Conservation (phyloP, 2,797 vertebrate species). For the Dermochelys coriacea region DNA sequence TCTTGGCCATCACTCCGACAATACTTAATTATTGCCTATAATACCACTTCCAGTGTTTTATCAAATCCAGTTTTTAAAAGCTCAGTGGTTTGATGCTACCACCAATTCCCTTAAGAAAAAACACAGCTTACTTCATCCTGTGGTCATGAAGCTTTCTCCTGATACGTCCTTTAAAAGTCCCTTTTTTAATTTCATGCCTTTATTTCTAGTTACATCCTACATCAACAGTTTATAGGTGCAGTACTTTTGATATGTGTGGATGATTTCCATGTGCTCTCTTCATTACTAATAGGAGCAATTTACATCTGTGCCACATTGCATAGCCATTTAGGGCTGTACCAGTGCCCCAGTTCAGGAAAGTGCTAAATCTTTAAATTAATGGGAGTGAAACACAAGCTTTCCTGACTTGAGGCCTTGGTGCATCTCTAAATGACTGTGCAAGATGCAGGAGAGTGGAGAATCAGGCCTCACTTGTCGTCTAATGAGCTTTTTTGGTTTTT, state of each 20-base stretch:
- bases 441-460: neutral
- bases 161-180: accelerated
- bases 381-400: neutral
- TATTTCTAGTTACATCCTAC: neutral
- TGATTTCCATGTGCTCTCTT: constrained; percentile 41
- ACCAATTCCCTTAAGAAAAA: neutral
- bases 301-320: constrained; percentile 43
- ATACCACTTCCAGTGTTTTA: neutral
- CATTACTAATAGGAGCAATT: constrained; percentile 20
- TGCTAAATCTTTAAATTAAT: neutral
- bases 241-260: constrained; percentile 12
- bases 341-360: neutral
- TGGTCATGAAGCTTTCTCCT: accelerated
- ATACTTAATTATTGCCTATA: accelerated
- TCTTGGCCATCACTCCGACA: accelerated
- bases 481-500: accelerated
- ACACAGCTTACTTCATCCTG: accelerated
- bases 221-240: neutral
- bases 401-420: neutral
- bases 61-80: neutral
- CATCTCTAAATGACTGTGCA: accelerated
- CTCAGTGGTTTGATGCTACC: neutral
- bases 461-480: accelerated
- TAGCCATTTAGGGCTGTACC: accelerated
- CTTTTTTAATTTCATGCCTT: neutral